These are phyloP conservation scores for Liodrosophila aerea DNA, from an alignment of 2,888 invertebrate species.

Conservation along the genomic window DNA sequence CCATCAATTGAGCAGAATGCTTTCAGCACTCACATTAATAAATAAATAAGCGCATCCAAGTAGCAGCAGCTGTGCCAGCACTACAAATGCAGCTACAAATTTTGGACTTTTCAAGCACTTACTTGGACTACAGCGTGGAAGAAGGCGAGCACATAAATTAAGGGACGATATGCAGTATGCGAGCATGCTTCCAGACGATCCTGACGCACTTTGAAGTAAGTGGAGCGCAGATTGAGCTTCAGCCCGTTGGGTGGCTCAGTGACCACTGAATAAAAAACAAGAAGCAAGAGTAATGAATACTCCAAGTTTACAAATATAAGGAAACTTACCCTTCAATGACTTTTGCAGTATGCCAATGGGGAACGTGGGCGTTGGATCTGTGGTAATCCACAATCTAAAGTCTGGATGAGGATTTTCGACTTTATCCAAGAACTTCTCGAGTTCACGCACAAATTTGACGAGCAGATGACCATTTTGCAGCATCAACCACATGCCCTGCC, in stretches of 20 bases:
- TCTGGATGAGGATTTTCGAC: slow-evolving; percentile 92
- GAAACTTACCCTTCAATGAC: slow-evolving; percentile 87
- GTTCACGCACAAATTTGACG: slow-evolving; percentile 88
- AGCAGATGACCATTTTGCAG: slow-evolving; percentile 96
- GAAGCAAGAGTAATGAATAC: too few relatives aligned
- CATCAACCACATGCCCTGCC: slow-evolving; percentile 94
- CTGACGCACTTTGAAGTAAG: slow-evolving; percentile 92
- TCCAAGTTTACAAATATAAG: not conserved
- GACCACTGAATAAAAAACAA: slow-evolving; percentile 86
- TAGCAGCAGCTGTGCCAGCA: slow-evolving; percentile 20
- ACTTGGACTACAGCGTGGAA: slow-evolving; percentile 96
- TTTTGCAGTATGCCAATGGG: slow-evolving; percentile 94
- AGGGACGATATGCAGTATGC: slow-evolving; percentile 90
- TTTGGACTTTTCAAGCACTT: slow-evolving; percentile 51
- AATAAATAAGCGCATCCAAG: slow-evolving; percentile 57
- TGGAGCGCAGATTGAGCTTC: slow-evolving; percentile 93
- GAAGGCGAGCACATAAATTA: slow-evolving; percentile 94
- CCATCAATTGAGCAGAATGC: slow-evolving; percentile 57
- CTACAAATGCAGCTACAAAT: slow-evolving; percentile 38
- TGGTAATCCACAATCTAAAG: slow-evolving; percentile 96
- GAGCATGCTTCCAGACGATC: slow-evolving; percentile 88
- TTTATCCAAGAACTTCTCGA: slow-evolving; percentile 92
- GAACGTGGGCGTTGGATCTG: slow-evolving; percentile 92
- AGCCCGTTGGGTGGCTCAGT: slow-evolving; percentile 96
- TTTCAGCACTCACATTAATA: slow-evolving; percentile 69